phyloP scores from a whole-genome alignment of 2,888 invertebrate genomes.

The Drosophila monieri region DNA sequence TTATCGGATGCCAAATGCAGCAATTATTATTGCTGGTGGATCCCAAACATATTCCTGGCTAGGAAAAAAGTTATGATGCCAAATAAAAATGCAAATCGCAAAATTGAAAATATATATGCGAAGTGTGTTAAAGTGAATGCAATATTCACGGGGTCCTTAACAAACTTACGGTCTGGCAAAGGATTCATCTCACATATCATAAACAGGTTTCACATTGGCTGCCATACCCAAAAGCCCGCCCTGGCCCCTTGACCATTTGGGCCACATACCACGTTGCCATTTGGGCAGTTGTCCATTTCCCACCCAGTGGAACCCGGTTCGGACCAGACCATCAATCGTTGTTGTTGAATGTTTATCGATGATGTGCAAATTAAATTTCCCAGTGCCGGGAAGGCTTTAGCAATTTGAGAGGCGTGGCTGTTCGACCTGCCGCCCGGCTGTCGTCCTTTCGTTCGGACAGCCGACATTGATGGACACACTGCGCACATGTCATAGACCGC shows the following conservation, averaged over 20 bases:
- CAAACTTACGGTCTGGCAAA: constrained; percentile 49
- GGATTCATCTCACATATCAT: constrained; percentile 36
- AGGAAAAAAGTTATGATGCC: constrained; percentile 4
- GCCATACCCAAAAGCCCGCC: not conserved
- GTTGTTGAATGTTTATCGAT: constrained; percentile 65
- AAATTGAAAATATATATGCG: constrained; percentile 32
- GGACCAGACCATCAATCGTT: constrained; percentile 30
- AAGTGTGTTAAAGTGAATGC: constrained; percentile 23
- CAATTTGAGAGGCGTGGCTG: constrained; percentile 26
- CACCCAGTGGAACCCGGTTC: not conserved
- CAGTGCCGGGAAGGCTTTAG: constrained; percentile 7
- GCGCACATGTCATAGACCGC: constrained; percentile 71
- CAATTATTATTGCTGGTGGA: not conserved
- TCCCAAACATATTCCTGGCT: not conserved
- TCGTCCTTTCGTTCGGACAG: constrained; percentile 24
- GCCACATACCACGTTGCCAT: not conserved
- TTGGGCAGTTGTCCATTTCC: not conserved
- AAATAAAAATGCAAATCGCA: constrained; percentile 15
- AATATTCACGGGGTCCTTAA: constrained; percentile 53
- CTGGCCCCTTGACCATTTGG: constrained; percentile 6
- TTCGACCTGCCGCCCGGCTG: constrained; percentile 5
- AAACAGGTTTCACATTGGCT: constrained; percentile 41
- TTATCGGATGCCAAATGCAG: not conserved
- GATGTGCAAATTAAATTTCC: constrained; percentile 76
- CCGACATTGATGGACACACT: constrained; percentile 67